Base-by-base conservation (phyloP, 1,140 invertebrate genomes). In the Goniozus legneri region DNA sequence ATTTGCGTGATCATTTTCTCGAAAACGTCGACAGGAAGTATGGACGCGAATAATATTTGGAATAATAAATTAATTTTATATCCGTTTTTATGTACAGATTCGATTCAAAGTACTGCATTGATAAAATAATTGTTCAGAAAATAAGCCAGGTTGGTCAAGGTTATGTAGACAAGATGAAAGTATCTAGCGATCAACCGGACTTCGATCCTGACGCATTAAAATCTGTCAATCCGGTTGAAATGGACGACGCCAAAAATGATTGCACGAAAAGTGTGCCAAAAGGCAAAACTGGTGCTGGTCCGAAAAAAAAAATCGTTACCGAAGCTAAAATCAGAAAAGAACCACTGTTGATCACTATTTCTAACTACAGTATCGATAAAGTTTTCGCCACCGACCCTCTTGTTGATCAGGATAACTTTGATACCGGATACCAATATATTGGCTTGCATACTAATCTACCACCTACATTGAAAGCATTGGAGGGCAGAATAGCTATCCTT, bases 371-470 rank as follows among this genome's bases (percentile, higher is more conserved):
- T 1, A 60, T 70, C 14, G 61, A 65, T 8, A 50, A 38, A 1
- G 47, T 38, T n/a, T 60, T 70, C 7, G 65, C 61, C 0, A 48
- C 55, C 0, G 56, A 57, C 1, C 54, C 60, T 0, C 14, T 70
- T 8, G 45, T 65, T 1, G 50, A 65, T 14, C 64, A 58, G 4
- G 52, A 54, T 16, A 16, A 53, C 0, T 53, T 61, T 8, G 55
- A 69, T 18, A 63, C 65, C 3, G 63, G 58, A 1, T 71, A 69
- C 43, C 39, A 37, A 0, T 71, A 71, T 40, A 53, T 65, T n/a
- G 44, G 64, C 2, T 54, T 71, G 40, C 52, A 61, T 14, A 58
- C 60, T 8, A 71, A 73, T 33, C 47, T 74, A 8, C 70, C 70
- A 0, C 52, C 58, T 2, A 62, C 53, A 3, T 73, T 73, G 38